Base-by-base conservation (phyloP, 2,113 vertebrate genomes). In the Sciurus niger region DNA sequence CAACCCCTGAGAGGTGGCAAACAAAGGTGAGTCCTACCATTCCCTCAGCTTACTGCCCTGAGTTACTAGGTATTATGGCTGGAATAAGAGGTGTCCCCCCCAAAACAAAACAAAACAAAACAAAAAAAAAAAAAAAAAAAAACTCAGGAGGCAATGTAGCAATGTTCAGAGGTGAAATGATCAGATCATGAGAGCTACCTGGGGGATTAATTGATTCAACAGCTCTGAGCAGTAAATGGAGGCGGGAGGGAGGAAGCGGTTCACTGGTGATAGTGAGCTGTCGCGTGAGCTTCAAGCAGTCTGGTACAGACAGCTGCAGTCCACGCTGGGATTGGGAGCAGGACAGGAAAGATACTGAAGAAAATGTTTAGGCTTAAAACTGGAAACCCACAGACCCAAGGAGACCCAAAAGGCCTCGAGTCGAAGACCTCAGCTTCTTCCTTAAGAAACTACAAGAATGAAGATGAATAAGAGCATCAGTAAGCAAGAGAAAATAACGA, bases 291-390 rank as follows among this genome's bases (percentile, higher is more conserved):
- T 68, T 70, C 53, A 90, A 72, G 17, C 9, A 72, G 18, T 22
- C 60, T 83, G 68, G 16, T 74, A 37, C 24, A 12, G 73, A 37
- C 18, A 12, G 60, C 1, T 43, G 3, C 30, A 76, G 70, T 32
- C 28, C 22, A 96, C 70, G 94, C 4, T 68, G 46, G 34, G 65
- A 48, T 34, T 60, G 25, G 30, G 22, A 67, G 37, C 14, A 65
- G 13, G 48, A 68, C 0, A 65, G 6, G 4, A 60, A 95, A 92
- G 78, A 83, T 32, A 74, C 24, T 60, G n/a, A 7, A 79, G 73
- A 60, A 94, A 82, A 72, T 30, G 85, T 24, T 34, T 43, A 93
- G 93, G 51, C 55, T n/a, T 93, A 51, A 63, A 63, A 28, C 60
- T 28, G 24, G 60, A 63, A 63, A 63, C 9, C 60, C 60, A 72